Conservation (phyloP, 2,888 invertebrate species). For the Leucophenga montana region DNA sequence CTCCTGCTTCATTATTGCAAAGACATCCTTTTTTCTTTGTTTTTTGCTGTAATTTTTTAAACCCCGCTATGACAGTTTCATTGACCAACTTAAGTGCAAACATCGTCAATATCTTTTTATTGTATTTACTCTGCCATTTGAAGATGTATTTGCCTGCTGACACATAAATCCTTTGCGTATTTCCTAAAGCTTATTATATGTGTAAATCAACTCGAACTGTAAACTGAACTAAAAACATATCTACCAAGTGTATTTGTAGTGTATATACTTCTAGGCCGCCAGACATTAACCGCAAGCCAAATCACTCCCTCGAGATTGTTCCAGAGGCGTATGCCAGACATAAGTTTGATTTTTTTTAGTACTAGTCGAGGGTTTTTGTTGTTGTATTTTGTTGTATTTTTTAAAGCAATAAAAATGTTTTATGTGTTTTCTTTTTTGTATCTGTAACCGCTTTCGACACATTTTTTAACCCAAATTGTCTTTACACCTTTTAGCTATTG, state of each 20-base stretch:
- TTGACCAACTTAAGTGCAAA: not conserved
- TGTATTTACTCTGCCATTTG: not conserved
- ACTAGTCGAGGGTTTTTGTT: slow-evolving; percentile 7
- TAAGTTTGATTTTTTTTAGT: too few relatives aligned
- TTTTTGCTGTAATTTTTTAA: too few relatives aligned
- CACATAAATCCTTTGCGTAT: slow-evolving; percentile 1
- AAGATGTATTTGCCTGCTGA: not conserved
- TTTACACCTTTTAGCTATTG: slow-evolving; percentile 24
- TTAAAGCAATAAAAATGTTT: slow-evolving; percentile 67
- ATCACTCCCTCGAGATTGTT: slow-evolving; percentile 24
- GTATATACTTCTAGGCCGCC: not conserved
- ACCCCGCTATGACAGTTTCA: slow-evolving; percentile 14
- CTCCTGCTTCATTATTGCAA: not conserved
- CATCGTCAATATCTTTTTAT: not conserved
- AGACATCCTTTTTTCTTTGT: not conserved
- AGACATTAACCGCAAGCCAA: slow-evolving; percentile 19
- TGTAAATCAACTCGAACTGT: slow-evolving; percentile 17
- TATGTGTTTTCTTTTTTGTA: slow-evolving; percentile 50
- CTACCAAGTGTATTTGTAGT: too few relatives aligned
- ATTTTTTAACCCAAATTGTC: slow-evolving; percentile 46
- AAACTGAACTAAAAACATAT: not conserved
- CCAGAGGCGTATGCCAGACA: too few relatives aligned
- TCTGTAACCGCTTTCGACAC: slow-evolving; percentile 37
- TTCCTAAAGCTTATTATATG: not conserved
- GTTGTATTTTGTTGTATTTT: slow-evolving; percentile 55